Evolutionary conservation across 2,888 invertebrate species (phyloP).

Genomic region (Acleris laterana): DNA sequence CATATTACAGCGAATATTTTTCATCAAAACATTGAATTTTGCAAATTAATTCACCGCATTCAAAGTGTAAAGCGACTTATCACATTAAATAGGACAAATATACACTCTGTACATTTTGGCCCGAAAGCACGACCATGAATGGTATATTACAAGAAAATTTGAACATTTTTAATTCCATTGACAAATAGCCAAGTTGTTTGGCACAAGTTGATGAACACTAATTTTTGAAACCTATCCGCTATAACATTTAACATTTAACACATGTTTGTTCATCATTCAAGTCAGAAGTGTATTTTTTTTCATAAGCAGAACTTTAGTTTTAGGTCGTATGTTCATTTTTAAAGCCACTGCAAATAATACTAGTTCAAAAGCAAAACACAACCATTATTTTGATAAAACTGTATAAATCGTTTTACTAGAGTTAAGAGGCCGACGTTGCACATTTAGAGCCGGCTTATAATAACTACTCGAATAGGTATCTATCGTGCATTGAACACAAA

Average conservation of each 20-base stretch:
- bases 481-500: constrained; percentile 27
- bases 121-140: neutral
- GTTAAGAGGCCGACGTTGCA: constrained; percentile 27
- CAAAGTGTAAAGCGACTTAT: neutral
- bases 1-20: too few species aligned
- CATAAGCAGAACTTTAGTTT: neutral
- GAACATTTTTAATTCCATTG: constrained; percentile 32
- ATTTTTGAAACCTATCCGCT: constrained; percentile 39
- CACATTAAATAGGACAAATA: neutral
- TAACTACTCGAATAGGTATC: constrained; percentile 18
- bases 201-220: constrained; percentile 73
- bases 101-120: neutral
- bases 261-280: constrained; percentile 17
- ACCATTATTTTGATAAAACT: constrained; percentile 21
- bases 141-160: constrained; percentile 24
- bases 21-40: too few species aligned
- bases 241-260: constrained; percentile 32
- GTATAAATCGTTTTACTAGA: constrained; percentile 25
- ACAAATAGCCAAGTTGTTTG: constrained; percentile 61
- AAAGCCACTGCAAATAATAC: constrained; percentile 25
- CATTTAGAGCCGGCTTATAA: constrained; percentile 32
- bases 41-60: too few species aligned
- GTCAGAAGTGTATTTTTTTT: constrained; percentile 1
- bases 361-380: constrained; percentile 30
- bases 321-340: neutral